Evolutionary conservation across 2,888 invertebrate genomes (phyloP).

Genomic region (Lasioglossum malachurum): DNA sequence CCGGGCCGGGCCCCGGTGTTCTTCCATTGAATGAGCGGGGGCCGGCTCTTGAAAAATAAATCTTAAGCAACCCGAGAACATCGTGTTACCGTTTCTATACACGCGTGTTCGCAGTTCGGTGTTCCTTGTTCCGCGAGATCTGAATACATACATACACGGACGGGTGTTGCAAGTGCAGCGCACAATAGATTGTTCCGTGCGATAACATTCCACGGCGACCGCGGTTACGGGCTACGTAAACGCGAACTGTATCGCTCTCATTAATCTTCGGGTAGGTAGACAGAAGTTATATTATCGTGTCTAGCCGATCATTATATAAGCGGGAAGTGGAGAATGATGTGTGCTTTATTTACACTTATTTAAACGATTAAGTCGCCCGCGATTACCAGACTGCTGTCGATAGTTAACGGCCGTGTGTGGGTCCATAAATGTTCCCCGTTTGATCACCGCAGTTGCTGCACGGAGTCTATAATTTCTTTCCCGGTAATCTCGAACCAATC

Average conservation of each 20-base stretch:
- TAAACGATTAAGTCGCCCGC: background rate
- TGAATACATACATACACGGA: background rate
- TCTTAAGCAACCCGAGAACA: conserved; percentile 17
- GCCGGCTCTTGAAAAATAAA: background rate
- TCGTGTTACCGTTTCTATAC: background rate
- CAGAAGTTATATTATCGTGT: conserved; percentile 21
- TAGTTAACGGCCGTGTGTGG: background rate
- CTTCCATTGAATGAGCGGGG: background rate
- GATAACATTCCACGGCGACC: conserved; percentile 15
- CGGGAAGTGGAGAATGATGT: background rate
- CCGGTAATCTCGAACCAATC: background rate
- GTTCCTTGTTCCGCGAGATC: background rate
- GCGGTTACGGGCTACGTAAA: conserved; percentile 13
- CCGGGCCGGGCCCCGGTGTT: background rate
- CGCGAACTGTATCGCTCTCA: conserved; percentile 14
- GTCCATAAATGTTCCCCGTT: background rate
- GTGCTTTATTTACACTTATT: conserved; percentile 19
- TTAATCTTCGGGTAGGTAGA: conserved; percentile 9
- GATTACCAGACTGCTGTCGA: conserved; percentile 7
- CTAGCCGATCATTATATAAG: conserved; percentile 19
- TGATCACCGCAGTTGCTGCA: background rate
- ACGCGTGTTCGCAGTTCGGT: background rate
- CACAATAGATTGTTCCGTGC: conserved; percentile 13
- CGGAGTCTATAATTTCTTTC: conserved; percentile 4
- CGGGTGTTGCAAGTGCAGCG: conserved; percentile 16